Percentiles rank a stretch among this genome's conserved stretches.
Conservation (phyloP, 1,140 invertebrate species). For the Drosophila athabasca region DNA sequence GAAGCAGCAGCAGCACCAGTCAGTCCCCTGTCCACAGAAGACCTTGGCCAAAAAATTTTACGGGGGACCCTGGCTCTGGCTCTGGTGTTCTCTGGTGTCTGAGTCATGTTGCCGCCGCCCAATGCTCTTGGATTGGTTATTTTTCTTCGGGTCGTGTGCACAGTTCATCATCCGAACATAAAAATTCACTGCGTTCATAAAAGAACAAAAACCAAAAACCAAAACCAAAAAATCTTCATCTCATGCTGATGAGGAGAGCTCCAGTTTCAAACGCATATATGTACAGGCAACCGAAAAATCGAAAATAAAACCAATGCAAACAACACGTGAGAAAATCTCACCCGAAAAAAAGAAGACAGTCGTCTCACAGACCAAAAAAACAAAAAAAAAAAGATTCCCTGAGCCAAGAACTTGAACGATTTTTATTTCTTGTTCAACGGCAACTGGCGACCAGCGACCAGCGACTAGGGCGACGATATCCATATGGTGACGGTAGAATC, state of each 20-base stretch:
- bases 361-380: slow-evolving; percentile 24
- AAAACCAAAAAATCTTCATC: slow-evolving; percentile 61
- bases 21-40: neutral
- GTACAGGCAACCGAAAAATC: slow-evolving; percentile 49
- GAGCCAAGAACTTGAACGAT: slow-evolving; percentile 78
- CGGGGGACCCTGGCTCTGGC: neutral
- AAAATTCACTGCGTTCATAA: slow-evolving; percentile 81
- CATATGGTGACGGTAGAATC: slow-evolving; percentile 40
- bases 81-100: slow-evolving; percentile 16
- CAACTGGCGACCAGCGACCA: neutral
- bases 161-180: slow-evolving; percentile 80
- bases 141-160: slow-evolving; percentile 65
- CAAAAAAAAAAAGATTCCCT: neutral
- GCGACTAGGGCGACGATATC: slow-evolving; percentile 63
- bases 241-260: slow-evolving; percentile 76
- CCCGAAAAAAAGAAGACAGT: slow-evolving; percentile 51
- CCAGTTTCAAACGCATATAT: slow-evolving; percentile 65
- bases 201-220: slow-evolving; percentile 14
- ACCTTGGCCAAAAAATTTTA: slow-evolving; percentile 15
- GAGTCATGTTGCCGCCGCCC: slow-evolving; percentile 73
- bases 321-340: slow-evolving; percentile 82
- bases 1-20: slow-evolving; percentile 35
- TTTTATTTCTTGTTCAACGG: slow-evolving; percentile 78
- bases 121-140: slow-evolving; percentile 39
- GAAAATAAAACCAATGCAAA: slow-evolving; percentile 78